These are phyloP conservation scores for Bursaphelenchus okinawaensis DNA, from an alignment of 2,888 invertebrate genomes.

Conservation along the genomic window DNA sequence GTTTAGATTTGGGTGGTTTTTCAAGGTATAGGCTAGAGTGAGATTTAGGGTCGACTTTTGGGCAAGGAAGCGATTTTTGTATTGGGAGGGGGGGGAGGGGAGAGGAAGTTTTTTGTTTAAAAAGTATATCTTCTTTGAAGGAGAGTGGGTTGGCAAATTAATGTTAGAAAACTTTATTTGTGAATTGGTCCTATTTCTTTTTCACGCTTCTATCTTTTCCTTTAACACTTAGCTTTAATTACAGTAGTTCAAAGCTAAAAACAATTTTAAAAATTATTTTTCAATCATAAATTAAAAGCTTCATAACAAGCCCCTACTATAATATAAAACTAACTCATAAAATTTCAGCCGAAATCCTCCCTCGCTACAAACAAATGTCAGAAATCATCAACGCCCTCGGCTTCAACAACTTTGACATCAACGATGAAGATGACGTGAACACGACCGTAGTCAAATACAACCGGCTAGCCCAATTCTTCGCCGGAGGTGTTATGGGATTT, in stretches of 20 bases:
- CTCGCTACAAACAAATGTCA: constrained; percentile 25
- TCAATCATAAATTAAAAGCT: not conserved
- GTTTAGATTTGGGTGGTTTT: no score
- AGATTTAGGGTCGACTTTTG: no score
- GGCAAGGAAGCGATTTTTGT: no score
- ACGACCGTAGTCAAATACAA: constrained; percentile 28
- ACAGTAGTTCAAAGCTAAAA: not conserved
- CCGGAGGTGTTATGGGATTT: constrained; percentile 37
- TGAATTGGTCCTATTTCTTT: not conserved
- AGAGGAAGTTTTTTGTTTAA: no score
- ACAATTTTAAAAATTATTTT: not conserved
- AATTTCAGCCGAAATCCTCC: constrained; percentile 30
- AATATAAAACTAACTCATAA: not conserved
- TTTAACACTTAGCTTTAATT: no score
- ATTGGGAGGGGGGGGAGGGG: no score
- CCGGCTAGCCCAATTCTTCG: constrained; percentile 43
- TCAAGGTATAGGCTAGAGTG: no score
- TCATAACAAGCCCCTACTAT: no score
- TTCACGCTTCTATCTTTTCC: not conserved
- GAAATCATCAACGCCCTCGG: constrained; percentile 21
- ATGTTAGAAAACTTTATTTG: not conserved
- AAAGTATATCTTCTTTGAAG: no score
- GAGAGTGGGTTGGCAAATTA: not conserved
- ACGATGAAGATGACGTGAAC: constrained; percentile 38
- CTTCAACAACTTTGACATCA: constrained; percentile 20